Evolutionary conservation across 2,888 invertebrate species (phyloP).

Genomic region (Lapara coniferarum): DNA sequence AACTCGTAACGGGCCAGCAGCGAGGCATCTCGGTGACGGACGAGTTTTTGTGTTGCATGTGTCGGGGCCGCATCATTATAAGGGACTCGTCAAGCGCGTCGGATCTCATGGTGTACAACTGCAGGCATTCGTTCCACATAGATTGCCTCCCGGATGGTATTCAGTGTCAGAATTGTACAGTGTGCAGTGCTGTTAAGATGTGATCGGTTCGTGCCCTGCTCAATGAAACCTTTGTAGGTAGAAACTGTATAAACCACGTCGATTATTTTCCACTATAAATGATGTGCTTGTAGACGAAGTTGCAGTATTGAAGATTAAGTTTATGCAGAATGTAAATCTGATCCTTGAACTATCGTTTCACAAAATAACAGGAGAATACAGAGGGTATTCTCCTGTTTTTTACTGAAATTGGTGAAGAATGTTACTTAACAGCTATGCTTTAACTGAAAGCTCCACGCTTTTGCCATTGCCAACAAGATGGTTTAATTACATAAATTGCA

Average conservation of each 20-base stretch:
- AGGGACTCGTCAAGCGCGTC: slow-evolving; percentile 88
- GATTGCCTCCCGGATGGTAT: slow-evolving; percentile 87
- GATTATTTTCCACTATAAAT: background rate
- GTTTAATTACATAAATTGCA: too few species aligned
- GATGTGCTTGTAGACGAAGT: background rate
- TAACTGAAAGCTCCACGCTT: too few species aligned
- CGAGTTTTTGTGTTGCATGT: slow-evolving; percentile 90
- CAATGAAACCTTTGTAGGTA: slow-evolving; percentile 51
- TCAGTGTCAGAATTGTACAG: slow-evolving; percentile 61
- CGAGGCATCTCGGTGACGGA: slow-evolving; percentile 90
- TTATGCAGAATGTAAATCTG: background rate
- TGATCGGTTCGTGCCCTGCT: slow-evolving; percentile 57
- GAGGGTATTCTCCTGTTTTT: too few species aligned
- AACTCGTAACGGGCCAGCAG: slow-evolving; percentile 90
- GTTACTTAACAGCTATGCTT: too few species aligned
- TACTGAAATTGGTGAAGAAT: too few species aligned
- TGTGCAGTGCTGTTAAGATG: slow-evolving; percentile 76
- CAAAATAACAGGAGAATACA: too few species aligned
- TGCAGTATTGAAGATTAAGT: background rate
- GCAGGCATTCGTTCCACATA: slow-evolving; percentile 95
- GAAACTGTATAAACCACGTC: slow-evolving; percentile 39
- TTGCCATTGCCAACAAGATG: too few species aligned
- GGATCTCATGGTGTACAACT: slow-evolving; percentile 92
- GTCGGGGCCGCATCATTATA: slow-evolving; percentile 89
- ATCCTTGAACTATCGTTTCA: background rate